Evolutionary conservation across 2,888 invertebrate genomes (phyloP).

Genomic region (Scaptomyza cyrtandrae): DNA sequence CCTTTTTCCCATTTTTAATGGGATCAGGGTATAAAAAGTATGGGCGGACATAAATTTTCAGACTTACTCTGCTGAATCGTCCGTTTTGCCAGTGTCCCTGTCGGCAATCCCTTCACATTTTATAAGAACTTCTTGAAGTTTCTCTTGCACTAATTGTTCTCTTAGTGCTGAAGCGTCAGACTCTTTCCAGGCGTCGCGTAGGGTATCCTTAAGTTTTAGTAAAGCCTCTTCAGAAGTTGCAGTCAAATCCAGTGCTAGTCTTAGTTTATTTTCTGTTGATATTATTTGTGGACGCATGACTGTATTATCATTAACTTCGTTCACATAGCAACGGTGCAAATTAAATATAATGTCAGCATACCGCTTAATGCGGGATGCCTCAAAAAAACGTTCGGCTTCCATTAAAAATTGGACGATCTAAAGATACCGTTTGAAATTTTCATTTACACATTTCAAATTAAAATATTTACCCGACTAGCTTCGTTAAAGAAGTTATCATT

Average conservation of each 20-base stretch:
- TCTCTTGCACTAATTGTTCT: slow-evolving; percentile 79
- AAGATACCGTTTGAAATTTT: background rate
- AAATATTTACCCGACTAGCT: slow-evolving; percentile 57
- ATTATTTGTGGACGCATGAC: slow-evolving; percentile 72
- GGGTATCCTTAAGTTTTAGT: slow-evolving; percentile 64
- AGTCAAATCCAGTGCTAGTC: slow-evolving; percentile 74
- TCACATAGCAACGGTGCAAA: slow-evolving; percentile 70
- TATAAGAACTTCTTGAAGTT: slow-evolving; percentile 72
- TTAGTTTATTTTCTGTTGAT: slow-evolving; percentile 74
- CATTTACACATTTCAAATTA: background rate
- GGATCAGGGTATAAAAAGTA: too few relatives aligned
- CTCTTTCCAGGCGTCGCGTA: slow-evolving; percentile 80
- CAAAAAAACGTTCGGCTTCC: slow-evolving; percentile 66
- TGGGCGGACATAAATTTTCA: background rate
- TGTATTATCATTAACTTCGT: slow-evolving; percentile 68
- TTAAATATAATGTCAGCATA: slow-evolving; percentile 72
- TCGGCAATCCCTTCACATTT: slow-evolving; percentile 71
- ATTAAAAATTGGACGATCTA: slow-evolving; percentile 72
- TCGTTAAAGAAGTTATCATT: slow-evolving; percentile 76
- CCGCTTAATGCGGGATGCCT: slow-evolving; percentile 74
- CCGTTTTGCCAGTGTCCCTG: slow-evolving; percentile 63
- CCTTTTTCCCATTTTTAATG: too few relatives aligned
- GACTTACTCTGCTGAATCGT: slow-evolving; percentile 75
- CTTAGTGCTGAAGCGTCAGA: slow-evolving; percentile 76
- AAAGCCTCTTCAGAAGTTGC: slow-evolving; percentile 76